Evolutionary conservation across 1,140 invertebrate genomes (phyloP), one percentile per base, ranked within the genome.

Genomic region (Rhagoletis zephyria): DNA sequence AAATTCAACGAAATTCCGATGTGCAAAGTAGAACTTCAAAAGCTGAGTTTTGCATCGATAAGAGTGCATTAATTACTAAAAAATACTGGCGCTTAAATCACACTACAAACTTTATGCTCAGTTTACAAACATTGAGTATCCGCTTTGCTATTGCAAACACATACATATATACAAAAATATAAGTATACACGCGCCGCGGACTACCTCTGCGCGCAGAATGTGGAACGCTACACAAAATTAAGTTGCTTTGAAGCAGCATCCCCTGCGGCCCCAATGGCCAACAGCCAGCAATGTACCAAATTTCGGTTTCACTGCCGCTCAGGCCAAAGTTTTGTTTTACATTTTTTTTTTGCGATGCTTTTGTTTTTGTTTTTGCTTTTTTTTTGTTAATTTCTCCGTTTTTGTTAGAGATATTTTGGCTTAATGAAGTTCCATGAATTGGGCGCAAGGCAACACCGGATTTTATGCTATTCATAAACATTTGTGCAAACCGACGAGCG

Each of bases 361-460:
- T 81, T 56, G 45, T 56, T 30, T 1, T 51, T 59, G 45, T 30
- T 10, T 4, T 16, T 56, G 74, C 1, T 81, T 51, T 77, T 81
- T 56, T 1, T 81, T 51, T 81, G 74, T 59, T 30, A 9, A 19
- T 81, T 51, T 56, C 6, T 67, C 6, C 30, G 16, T 30, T 67
- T 67, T 40, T 67, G 42, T 19, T 81, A 56, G 3, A 10, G 7
- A 74, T 74, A 59, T 81, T 81, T 56, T 56, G 45, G 74, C 74
- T 81, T 81, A 81, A 81, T 81, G 74, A 81, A 81, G 74, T 81
- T 81, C 6, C 48, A 9, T 56, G 74, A 59, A 56, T 56, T 56
- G 0, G 14, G 48, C 74, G 61, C n/a, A 63, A 4, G 16, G 12
- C 12, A 63, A 63, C 61, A 63, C n/a, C 61, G 19, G 16, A 77